Evolutionary conservation across 2,888 invertebrate species (phyloP), one percentile per base, ranked within the genome.

Genomic region (Eristalinus sepulchralis): DNA sequence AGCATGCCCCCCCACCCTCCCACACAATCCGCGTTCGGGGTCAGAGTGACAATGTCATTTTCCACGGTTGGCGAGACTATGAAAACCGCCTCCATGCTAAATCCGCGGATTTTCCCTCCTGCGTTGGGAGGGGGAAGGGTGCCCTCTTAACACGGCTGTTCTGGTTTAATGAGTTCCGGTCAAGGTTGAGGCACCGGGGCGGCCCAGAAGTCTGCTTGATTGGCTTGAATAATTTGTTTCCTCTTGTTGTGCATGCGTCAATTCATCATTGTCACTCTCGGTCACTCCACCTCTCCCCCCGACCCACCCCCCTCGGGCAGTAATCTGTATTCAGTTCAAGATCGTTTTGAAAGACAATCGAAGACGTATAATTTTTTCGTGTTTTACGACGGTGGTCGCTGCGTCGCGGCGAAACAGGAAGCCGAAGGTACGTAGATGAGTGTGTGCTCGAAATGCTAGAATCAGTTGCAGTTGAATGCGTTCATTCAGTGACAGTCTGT

Each of bases 81-180:
- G 86, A 78, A 82, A 86, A 75, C 67, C 57, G 47, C 47, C 66
- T 82, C 24, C 85, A 85, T 81, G 81, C 81, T 77, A 85, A 85
- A 77, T 77, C 77, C 72, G 81, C 33, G 47, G 68, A 81, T 66
- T 85, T 67, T 71, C 33, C 82, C 82, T 70, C 82, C 55, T 55
- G 9, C 22, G 3, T 1, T 11, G 20, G 22, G 55, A 8, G 20
- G 20, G 17, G 71, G 62, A 55, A 81, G 71, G 77, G 68, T 81
- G 77, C 62, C 81, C 81, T 85, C 81, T 57, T 80, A 67, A 17
- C 47, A 8, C 47, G 47, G 8, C 34, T 82, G 78, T 75, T 82
- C 82, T 86, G 86, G 86, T 78, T 75, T 78, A 82, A 70, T 86
- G 83, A 86, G 73, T 86, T 78, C 70, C 82, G 86, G 86, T 86